Evolutionary conservation across 30 jellyfish, hydroid and myxozoan species (phyloP), one percentile per base, ranked within the genome.

Genomic region (Aurelia sp.): DNA sequence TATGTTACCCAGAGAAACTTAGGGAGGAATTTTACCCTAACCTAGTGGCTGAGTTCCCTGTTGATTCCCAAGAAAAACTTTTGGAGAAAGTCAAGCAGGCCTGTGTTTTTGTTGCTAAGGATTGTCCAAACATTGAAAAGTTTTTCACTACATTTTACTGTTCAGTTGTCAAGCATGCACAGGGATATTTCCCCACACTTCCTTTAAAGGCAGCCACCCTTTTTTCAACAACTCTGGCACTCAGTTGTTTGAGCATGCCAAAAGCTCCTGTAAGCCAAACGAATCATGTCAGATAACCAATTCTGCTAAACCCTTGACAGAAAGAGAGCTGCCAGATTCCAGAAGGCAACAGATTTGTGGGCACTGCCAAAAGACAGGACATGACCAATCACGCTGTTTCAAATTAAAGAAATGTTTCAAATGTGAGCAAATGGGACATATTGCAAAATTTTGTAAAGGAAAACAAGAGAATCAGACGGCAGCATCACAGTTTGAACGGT

Each of bases 271-370:
- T 58, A 58, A 58, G 16, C 13, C 17, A 58, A 58, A 53, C 65
- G 67, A 58, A 58, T 58, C 67, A 15, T 58, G 12, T 58, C 22
- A 33, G 7, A 18, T 27, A 50, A 72, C 33, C 22, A 50, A 50
- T 38, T 72, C 35, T 24, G 61, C 83, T 40, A 38, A 72, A 51
- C 67, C 61, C 61, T 51, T 72, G 19, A 24, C 83, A 72, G 83
- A 38, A 18, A 72, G 62, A 72, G 83, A 72, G 68, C 61, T 72
- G 61, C n/a, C n/a, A n/a, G n/a, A n/a, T n/a, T n/a, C n/a, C n/a
- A n/a, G n/a, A 18, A 13, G 65, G 65, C n/a, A 27, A 27, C 33
- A 27, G 33, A 27, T 27, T 27, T 27, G 1, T 27, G 33, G 33
- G 33, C 2, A 27, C 33, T 27, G 33, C 33, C 2, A 27, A 27